Conservation (phyloP, 1,140 invertebrate genomes). For the Drosophila seguyi region DNA sequence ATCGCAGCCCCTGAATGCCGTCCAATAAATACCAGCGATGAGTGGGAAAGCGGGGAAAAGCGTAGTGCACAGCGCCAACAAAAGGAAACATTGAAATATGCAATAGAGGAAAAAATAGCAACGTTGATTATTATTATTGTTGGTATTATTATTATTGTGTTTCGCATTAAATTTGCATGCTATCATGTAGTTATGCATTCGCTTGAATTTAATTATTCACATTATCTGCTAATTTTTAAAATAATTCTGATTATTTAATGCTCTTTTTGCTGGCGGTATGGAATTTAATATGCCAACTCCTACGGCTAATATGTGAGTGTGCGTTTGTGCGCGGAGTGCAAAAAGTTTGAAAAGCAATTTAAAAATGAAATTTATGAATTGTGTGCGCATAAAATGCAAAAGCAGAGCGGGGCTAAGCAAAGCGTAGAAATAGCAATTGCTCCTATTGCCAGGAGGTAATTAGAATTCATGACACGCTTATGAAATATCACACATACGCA, state of each 20-base stretch:
- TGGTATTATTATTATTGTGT: conserved; percentile 35
- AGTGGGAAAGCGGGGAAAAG: neutral
- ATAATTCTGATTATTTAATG: conserved; percentile 51
- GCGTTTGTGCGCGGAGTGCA: conserved; percentile 12
- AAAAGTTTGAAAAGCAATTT: conserved; percentile 71
- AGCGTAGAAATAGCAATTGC: conserved; percentile 47
- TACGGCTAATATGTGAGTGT: conserved; percentile 15
- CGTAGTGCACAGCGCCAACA: conserved; percentile 11
- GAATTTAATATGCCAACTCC: conserved; percentile 45
- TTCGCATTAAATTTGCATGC: conserved; percentile 55
- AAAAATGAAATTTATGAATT: conserved; percentile 72
- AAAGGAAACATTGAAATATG: conserved; percentile 58
- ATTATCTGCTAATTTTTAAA: conserved; percentile 69
- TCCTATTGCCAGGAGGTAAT: conserved; percentile 67
- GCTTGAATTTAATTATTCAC: conserved; percentile 67
- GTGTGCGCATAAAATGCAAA: conserved; percentile 64
- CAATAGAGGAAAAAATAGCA: conserved; percentile 15
- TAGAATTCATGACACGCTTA: conserved; percentile 82
- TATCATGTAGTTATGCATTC: conserved; percentile 53
- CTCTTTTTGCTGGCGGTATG: conserved; percentile 4
- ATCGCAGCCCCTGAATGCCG: conserved; percentile 34
- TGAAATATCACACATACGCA: conserved; percentile 83
- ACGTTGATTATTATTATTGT: conserved; percentile 19
- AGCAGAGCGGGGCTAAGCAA: conserved; percentile 24
- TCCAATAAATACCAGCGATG: conserved; percentile 25